Evolutionary conservation across 2,113 vertebrate species (phyloP).

Genomic region (Eulacestoma nigropectus): DNA sequence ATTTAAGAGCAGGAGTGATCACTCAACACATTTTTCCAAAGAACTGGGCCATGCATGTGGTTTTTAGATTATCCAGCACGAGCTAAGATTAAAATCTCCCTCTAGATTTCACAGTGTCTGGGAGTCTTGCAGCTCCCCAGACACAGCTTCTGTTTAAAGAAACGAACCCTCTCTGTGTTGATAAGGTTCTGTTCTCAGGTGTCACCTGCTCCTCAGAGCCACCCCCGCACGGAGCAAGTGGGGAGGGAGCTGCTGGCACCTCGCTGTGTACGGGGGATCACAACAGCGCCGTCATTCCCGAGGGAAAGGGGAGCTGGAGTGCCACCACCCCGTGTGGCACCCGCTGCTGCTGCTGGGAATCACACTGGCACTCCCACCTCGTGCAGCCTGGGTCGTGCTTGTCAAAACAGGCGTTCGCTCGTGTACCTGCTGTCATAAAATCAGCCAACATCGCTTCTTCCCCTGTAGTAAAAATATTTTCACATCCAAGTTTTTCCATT

Average conservation of each 20-base stretch:
- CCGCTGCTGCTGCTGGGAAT: neutral
- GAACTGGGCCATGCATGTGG: fast-evolving
- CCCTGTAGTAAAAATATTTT: neutral
- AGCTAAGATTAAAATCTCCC: neutral
- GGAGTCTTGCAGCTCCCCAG: neutral
- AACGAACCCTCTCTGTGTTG: neutral
- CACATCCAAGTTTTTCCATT: neutral
- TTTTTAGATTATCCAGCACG: neutral
- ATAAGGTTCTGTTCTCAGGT: neutral
- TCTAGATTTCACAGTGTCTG: neutral
- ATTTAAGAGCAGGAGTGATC: neutral
- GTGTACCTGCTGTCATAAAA: neutral
- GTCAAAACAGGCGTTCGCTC: neutral
- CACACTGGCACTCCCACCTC: neutral
- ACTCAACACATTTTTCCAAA: neutral
- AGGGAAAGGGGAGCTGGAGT: neutral
- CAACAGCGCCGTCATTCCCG: neutral
- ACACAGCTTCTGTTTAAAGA: neutral
- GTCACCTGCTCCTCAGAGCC: neutral
- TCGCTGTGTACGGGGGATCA: neutral
- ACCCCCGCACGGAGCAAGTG: neutral
- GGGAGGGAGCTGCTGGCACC: neutral
- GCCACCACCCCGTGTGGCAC: neutral
- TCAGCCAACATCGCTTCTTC: neutral
- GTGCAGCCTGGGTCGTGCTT: neutral